phyloP scores from a whole-genome alignment of 2,797 vertebrate species.

The Pelobates cultripes region DNA sequence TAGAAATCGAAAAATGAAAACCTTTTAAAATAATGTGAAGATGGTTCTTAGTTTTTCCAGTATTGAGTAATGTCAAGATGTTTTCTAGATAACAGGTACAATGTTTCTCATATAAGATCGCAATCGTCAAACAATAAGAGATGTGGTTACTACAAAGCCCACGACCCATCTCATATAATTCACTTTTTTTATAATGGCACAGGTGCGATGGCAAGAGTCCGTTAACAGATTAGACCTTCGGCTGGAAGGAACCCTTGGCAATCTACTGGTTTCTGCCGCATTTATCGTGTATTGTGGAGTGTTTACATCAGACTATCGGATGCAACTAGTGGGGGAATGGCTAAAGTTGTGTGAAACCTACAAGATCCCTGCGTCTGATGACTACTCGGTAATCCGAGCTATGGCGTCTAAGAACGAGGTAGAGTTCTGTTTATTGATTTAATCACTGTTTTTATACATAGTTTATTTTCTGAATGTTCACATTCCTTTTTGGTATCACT shows the following conservation, averaged over 20 bases:
- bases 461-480: too few species aligned
- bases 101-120: too few species aligned
- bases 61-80: too few species aligned
- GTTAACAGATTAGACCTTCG: constrained; percentile 49
- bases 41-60: too few species aligned
- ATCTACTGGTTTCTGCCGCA: constrained; percentile 56
- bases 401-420: constrained; percentile 59
- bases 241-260: constrained; percentile 56
- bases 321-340: constrained; percentile 43
- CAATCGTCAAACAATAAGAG: too few species aligned
- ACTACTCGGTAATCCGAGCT: constrained; percentile 55
- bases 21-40: too few species aligned
- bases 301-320: constrained; percentile 56
- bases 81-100: too few species aligned
- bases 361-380: constrained; percentile 53
- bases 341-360: constrained; percentile 52
- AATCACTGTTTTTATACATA: background rate
- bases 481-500: too few species aligned
- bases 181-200: background rate
- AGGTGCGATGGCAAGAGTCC: constrained; percentile 64
- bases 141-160: too few species aligned
- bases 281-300: constrained; percentile 60
- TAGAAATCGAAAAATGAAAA: too few species aligned
- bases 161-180: too few species aligned
- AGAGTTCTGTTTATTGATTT: background rate